Evolutionary conservation across 2,888 invertebrate species (phyloP), one percentile per base, ranked within the genome.

Genomic region (Pandemis heparana): DNA sequence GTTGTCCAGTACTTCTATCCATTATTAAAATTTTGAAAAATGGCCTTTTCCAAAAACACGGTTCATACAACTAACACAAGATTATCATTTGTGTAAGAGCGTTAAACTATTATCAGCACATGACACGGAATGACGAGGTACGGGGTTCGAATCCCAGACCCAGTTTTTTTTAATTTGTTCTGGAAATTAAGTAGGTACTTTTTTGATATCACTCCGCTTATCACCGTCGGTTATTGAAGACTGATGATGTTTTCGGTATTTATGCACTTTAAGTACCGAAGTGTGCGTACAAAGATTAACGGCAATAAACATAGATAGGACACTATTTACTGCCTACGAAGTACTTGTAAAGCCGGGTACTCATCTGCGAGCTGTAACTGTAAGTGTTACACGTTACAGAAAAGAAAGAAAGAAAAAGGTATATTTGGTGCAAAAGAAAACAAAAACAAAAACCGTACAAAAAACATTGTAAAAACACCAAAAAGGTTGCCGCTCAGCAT

Each of bases 1-100:
- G 46, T 10, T 16, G 71, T 66, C 71, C 71, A 2, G 71, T 39
- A 12, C 32, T 6, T 16, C 65, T 60, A 3, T 71, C 65, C 71
- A 71, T 71, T 23, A n/a, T 48, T 48, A 10, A 12, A 12, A 5
- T 10, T 12, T 23, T 18, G 1, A 12, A 56, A 56, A n/a, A 53
- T 18, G 4, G 7, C 10, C 7, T 4, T 8, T 18, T 51, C 8
- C 53, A 8, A 51, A n/a, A 53, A 9, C 18, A 53, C 53, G 0
- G 3, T 18, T 18, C 53, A 53, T 8, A 48, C 48, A 5, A 6
- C 48, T 5, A 48, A 48, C 14, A 6, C 48, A 0, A 48, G n/a
- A 5, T 48, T n/a, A 6, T 6, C n/a, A 0, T 48, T n/a, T 48
- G 14, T 46, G 12, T 48, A 1, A 48, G 14, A 48, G n/a, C 5